These are phyloP conservation scores for Lasioglossum figueresi DNA, from an alignment of 2,888 invertebrate species.

Conservation along the genomic window DNA sequence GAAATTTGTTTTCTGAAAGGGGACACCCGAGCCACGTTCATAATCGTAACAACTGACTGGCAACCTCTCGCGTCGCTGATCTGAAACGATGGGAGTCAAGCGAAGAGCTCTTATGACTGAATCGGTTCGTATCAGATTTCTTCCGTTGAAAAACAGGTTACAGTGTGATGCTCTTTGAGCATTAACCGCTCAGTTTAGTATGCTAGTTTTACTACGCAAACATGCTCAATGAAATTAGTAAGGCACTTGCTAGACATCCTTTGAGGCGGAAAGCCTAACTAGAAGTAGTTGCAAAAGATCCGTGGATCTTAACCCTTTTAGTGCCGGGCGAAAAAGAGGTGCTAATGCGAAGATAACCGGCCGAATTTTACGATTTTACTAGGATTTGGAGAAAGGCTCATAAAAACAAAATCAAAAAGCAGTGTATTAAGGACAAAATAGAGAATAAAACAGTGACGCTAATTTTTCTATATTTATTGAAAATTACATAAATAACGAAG, in stretches of 20 bases:
- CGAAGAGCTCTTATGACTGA: not conserved
- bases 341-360: too few relatives aligned
- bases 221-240: not conserved
- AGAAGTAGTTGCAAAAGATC: not conserved
- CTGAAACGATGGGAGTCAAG: not conserved
- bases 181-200: not conserved
- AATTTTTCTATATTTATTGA: too few relatives aligned
- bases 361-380: too few relatives aligned
- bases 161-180: not conserved
- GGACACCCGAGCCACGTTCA: not conserved
- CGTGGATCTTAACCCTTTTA: too few relatives aligned
- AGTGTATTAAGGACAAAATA: too few relatives aligned
- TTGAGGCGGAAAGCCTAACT: too few relatives aligned
- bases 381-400: too few relatives aligned
- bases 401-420: too few relatives aligned
- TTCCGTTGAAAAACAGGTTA: not conserved
- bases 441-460: too few relatives aligned
- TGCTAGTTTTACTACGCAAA: too few relatives aligned
- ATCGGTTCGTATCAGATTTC: not conserved
- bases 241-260: not conserved
- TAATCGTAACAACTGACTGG: not conserved
- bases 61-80: not conserved
- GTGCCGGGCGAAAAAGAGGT: too few relatives aligned
- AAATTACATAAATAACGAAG: too few relatives aligned
- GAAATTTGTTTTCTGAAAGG: not conserved